Evolutionary conservation across 2,113 vertebrate genomes (phyloP).

Genomic region (Xiphorhynchus elegans): DNA sequence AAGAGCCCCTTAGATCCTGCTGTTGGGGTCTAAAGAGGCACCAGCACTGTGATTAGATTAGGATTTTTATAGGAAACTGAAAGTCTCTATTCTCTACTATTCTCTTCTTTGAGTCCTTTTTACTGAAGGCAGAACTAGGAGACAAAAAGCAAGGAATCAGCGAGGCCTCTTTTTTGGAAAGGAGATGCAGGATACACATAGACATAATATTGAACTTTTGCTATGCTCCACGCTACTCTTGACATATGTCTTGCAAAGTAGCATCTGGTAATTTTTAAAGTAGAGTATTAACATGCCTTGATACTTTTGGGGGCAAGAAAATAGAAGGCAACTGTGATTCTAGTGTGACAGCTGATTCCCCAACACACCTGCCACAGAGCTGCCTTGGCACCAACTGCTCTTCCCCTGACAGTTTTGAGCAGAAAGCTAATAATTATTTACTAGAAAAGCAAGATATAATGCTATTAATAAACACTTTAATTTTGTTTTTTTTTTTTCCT

Average conservation of each 20-base stretch:
- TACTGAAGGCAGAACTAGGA: background rate
- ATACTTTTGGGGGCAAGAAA: background rate
- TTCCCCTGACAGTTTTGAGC: background rate
- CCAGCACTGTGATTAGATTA: background rate
- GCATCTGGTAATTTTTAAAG: background rate
- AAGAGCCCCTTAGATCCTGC: background rate
- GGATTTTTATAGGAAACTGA: background rate
- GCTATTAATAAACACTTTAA: background rate
- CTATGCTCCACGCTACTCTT: background rate
- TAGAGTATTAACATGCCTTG: background rate
- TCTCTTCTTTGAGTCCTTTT: background rate
- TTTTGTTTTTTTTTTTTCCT: accelerated
- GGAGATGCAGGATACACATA: background rate
- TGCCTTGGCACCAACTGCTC: background rate
- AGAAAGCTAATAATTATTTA: background rate
- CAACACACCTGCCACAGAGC: background rate
- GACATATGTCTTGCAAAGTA: background rate
- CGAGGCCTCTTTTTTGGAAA: background rate
- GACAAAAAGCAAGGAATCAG: background rate
- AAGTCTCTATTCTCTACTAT: background rate
- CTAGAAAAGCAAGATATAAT: background rate
- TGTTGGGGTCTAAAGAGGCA: background rate
- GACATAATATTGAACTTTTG: background rate
- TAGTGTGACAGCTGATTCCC: background rate
- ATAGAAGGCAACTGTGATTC: background rate